These are phyloP conservation scores for Anagyrus pseudococci DNA, from an alignment of 2,888 invertebrate genomes.

Conservation along the genomic window DNA sequence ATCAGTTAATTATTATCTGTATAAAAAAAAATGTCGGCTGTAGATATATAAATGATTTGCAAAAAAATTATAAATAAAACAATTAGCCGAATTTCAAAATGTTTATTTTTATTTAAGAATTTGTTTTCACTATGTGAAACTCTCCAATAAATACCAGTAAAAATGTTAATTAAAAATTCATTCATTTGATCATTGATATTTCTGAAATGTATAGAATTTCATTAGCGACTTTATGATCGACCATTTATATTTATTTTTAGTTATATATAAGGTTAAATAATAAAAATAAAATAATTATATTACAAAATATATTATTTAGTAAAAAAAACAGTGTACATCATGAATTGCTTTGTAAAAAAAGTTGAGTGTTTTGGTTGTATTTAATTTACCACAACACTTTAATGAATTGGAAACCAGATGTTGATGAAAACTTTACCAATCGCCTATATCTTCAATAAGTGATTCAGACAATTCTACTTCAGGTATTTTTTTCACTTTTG, in stretches of 20 bases:
- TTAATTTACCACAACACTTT: too few species aligned
- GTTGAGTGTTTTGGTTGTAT: too few species aligned
- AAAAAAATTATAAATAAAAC: constrained; percentile 34
- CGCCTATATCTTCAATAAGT: constrained; percentile 43
- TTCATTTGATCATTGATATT: background rate
- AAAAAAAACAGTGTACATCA: too few species aligned
- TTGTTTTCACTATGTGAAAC: background rate
- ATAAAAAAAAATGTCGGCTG: constrained; percentile 27
- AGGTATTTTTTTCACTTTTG: constrained; percentile 46
- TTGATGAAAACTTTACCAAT: too few species aligned
- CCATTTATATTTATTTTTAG: too few species aligned
- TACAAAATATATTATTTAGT: too few species aligned
- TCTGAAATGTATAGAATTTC: too few species aligned
- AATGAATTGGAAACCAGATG: too few species aligned
- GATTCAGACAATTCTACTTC: constrained; percentile 38
- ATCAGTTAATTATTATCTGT: constrained; percentile 38
- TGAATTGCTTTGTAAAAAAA: too few species aligned
- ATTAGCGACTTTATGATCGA: too few species aligned
- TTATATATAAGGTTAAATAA: too few species aligned
- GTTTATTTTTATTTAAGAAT: constrained; percentile 25
- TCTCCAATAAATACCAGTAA: background rate
- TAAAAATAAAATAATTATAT: too few species aligned
- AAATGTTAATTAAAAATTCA: constrained; percentile 1
- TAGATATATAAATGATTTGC: constrained; percentile 31
- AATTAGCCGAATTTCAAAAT: constrained; percentile 17